Base-by-base conservation (phyloP, 1,140 invertebrate genomes). In the Bombus waltoni region DNA sequence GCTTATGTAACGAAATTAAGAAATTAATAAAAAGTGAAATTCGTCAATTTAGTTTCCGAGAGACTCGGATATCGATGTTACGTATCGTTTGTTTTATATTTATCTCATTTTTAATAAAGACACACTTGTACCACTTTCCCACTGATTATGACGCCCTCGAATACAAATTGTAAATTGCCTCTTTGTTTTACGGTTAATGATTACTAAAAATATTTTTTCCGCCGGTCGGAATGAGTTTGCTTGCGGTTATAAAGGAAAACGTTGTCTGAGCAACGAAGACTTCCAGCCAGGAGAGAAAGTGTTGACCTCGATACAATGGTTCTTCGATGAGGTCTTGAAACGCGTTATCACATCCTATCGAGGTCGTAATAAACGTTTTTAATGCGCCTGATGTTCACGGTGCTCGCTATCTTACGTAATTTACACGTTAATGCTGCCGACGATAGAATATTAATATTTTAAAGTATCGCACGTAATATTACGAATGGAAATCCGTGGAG, bases 291-390 rank as follows among this genome's bases (percentile, higher is more conserved):
- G 71, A 81, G 70, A 89, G 88, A 91, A 90, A 91, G 90, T 93
- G 89, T 91, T 83, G 92, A 91, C 88, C 90, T 89, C 85, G 77
- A 92, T 91, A 86, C 35, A 85, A 90, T 83, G 88, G 44, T 32
- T 73, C 65, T 81, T 89, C 81, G 88, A 90, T 85, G 81, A 89
- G 81, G 72, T 88, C 86, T 87, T 74, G 62, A 87, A 87, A 80
- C 53, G 62, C 65, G 62, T 88, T 89, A 89, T 92, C 84, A 81
- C 71, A 70, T 76, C 57, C 70, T 82, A 92, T 91, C 87, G 90
- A 88, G 91, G 92, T 91, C 88, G 81, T 77, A 79, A 76, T 85
- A 65, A 57, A 32, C 40, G 74, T 88, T 89, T 82, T 74, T 89
- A 80, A 87, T 88, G 38, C 71, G 78, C 35, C 66, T n/a, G 74